Evolutionary conservation across 2,797 vertebrate species (phyloP), one percentile per base, ranked within the genome.

Genomic region (Sebastes steindachneri): DNA sequence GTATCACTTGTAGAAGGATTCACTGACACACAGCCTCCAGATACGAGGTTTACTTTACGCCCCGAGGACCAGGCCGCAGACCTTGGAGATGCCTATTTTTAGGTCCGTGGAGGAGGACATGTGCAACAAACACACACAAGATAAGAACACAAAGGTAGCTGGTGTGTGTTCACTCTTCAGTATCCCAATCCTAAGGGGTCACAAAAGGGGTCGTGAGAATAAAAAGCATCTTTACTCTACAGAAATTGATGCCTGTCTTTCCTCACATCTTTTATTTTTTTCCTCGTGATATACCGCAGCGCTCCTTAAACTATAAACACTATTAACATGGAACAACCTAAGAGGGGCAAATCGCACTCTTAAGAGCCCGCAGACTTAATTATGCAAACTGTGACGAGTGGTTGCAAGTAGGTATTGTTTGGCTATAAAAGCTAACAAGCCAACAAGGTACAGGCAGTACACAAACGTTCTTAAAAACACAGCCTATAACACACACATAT

Each of bases 11-110:
- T 68, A 33, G 67, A 70, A 70, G 72, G 28, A 80, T 74, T 62
- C 15, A 4, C 63, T 79, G 37, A 35, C 17, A 37, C 28, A 60
- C 58, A 66, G 31, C 68, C 71, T 29, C 28, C 62, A 71, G 72
- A 82, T 15, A 77, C 33, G 54, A 62, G 29, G 75, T 73, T 74
- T 68, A 14, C 57, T 76, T 53, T 3, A 37, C 65, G 48, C 74
- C 77, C 67, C 10, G 5, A 48, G 78, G 82, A 58, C 28, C 19
- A 12, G 77, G 79, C 65, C 73, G 3, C 26, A 79, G 72, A 89
- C 85, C 74, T 82, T 64, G 53, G 33, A 75, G 29, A 4, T 11
- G 72, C 25, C 84, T 89, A 83, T 89, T 86, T 86, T 86, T 85
- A 84, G 82, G 73, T 19, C 7, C 15, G 15, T 4, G 17, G 70